phyloP scores from a whole-genome alignment of 2,113 vertebrate species.

The Pelodiscus sinensis region DNA sequence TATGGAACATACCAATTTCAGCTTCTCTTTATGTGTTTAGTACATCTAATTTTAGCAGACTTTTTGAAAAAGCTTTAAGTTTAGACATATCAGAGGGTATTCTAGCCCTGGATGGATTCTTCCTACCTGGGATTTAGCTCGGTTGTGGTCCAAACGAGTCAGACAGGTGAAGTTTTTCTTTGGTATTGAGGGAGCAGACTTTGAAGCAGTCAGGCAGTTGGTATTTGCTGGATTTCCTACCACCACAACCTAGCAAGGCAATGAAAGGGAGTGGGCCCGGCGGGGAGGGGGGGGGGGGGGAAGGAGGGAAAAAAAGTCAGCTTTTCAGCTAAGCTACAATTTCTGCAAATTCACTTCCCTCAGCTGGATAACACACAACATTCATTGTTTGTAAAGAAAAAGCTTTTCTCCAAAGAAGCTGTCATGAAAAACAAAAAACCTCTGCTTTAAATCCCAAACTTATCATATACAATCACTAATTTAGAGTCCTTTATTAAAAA shows the following conservation, averaged over 20 bases:
- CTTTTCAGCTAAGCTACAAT: neutral
- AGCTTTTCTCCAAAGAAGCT: neutral
- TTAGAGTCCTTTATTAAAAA: neutral
- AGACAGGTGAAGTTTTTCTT: conserved; percentile 98
- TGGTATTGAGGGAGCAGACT: conserved; percentile 95
- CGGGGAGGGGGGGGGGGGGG: no score
- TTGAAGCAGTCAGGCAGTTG: conserved; percentile 95
- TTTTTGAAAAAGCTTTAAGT: neutral
- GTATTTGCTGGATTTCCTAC: conserved; percentile 98
- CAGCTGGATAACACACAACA: neutral
- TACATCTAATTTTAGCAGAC: neutral
- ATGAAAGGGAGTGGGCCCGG: neutral
- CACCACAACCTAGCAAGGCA: conserved; percentile 86
- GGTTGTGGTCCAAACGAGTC: conserved; percentile 97
- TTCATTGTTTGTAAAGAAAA: neutral
- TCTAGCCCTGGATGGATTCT: neutral
- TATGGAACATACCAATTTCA: neutral
- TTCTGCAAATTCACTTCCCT: neutral
- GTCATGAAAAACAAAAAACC: neutral
- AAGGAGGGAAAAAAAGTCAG: no score
- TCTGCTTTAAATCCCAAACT: rapidly evolving
- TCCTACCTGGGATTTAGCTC: conserved; percentile 92
- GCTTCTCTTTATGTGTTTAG: neutral
- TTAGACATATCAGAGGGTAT: neutral
- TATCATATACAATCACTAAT: rapidly evolving